Base-by-base conservation (phyloP, 2,888 invertebrate genomes). In the Marronus borbonicus region DNA sequence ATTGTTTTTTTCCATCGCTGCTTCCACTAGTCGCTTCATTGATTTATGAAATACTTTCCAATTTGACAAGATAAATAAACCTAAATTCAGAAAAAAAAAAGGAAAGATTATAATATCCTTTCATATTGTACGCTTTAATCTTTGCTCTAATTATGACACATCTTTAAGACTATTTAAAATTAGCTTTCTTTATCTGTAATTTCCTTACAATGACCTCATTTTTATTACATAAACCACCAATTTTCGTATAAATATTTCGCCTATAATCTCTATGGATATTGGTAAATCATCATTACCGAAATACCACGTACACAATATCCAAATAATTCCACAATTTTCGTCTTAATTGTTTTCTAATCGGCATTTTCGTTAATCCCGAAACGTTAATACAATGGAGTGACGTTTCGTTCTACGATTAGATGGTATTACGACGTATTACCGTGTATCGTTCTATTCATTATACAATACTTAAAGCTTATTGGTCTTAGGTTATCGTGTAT, bases 391-490 rank as follows among this genome's bases (percentile, higher is more conserved):
- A 72, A 72, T 72, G 20, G 39, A 20, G 14, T 72, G 58, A 72
- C 72, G 58, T 72, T 50, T 68, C 50, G 14, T 14, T 2, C 28
- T 50, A 68, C 49, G 28, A 60, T 72, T 72, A 72, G 3, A 44
- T 60, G 72, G 72, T 20, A 72, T 72, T 72, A 72, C 17, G 10
- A 14, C 36, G 72, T 72, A 72, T 72, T 72, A 72, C 58, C 58
- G 36, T 17, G 17, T 58, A 72, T 72, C 58, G 72, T 20, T 58
- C 72, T 50, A 68, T 68, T 68, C 68, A 50, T 28, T 68, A 50
- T 68, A 68, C 68, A 72, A 72, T 72, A 72, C 36, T 39, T 58
- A 36, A 58, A 72, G 72, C 72, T 72, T 72, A 60, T 72, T 72
- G 44, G 58, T 55, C 58, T 72, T 72, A 72, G 58, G 55, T 58